Evolutionary conservation across 2,113 vertebrate genomes (phyloP).

Genomic region (Phyllopteryx taeniolatus): DNA sequence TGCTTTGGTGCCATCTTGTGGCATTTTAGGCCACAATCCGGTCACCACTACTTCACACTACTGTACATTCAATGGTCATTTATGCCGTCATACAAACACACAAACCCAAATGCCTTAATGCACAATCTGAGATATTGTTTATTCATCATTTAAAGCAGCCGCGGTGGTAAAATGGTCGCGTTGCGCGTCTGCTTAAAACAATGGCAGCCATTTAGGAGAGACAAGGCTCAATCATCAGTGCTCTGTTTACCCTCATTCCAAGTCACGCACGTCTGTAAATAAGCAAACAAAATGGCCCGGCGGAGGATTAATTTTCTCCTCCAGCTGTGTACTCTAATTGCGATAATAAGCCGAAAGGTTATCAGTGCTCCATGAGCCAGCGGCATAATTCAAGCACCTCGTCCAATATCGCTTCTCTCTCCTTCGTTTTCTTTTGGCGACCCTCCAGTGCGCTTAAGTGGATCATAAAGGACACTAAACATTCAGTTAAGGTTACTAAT

Average conservation of each 20-base stretch:
- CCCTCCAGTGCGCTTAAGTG: constrained; percentile 7
- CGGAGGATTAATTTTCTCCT: constrained; percentile 70
- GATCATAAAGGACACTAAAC: constrained; percentile 3
- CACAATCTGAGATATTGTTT: not conserved
- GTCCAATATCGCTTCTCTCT: constrained; percentile 19
- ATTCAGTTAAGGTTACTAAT: not conserved
- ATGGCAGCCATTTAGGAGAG: constrained; percentile 4
- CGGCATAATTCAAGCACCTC: constrained; percentile 59
- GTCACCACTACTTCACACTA: not conserved
- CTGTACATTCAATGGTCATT: not conserved
- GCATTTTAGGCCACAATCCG: not conserved
- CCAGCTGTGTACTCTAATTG: constrained; percentile 75
- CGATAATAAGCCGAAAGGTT: constrained; percentile 76
- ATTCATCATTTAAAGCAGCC: constrained; percentile 9
- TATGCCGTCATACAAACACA: constrained; percentile 16
- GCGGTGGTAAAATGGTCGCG: constrained; percentile 16
- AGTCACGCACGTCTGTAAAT: constrained; percentile 58
- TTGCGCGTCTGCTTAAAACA: constrained; percentile 5
- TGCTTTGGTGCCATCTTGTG: constrained; percentile 13
- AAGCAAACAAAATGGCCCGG: constrained; percentile 66
- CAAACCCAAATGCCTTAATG: constrained; percentile 3
- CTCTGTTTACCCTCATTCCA: constrained; percentile 51
- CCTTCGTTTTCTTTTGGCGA: constrained; percentile 17
- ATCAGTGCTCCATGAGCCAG: constrained; percentile 59
- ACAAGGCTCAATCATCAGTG: constrained; percentile 1